Evolutionary conservation across 2,888 invertebrate species (phyloP).

Genomic region (Diplolepis rosae): DNA sequence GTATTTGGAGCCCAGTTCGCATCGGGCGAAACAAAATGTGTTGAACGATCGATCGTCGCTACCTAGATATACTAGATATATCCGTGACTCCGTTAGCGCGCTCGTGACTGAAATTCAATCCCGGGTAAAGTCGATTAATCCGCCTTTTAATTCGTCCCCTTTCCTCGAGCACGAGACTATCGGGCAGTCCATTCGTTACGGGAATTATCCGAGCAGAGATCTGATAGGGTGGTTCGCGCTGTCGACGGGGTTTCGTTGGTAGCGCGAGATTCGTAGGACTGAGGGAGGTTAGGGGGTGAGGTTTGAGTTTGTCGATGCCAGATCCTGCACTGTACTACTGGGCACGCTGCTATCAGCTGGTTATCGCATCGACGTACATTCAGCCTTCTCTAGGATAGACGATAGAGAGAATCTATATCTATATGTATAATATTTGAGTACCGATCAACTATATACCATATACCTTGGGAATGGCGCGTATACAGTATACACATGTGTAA

Average conservation of each 20-base stretch:
- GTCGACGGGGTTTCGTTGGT: conserved; percentile 46
- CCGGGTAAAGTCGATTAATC: conserved; percentile 59
- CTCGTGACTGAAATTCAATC: conserved; percentile 48
- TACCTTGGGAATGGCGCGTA: no score
- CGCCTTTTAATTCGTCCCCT: conserved; percentile 59
- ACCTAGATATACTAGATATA: conserved; percentile 23
- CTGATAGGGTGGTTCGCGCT: conserved; percentile 56
- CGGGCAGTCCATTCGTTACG: conserved; percentile 58
- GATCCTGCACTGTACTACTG: conserved; percentile 37
- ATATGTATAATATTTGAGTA: no score
- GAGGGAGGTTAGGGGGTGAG: not conserved
- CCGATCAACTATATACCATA: no score
- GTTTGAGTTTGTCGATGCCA: conserved; percentile 54
- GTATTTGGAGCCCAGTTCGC: no score
- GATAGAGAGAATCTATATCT: no score
- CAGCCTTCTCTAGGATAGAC: no score
- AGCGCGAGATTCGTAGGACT: conserved; percentile 33
- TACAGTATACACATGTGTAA: no score
- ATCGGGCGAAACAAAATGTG: no score
- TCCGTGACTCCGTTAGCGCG: conserved; percentile 17
- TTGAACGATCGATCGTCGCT: not conserved
- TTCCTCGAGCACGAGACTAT: conserved; percentile 50
- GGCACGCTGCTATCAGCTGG: conserved; percentile 60
- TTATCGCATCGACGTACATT: conserved; percentile 51
- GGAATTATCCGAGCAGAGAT: conserved; percentile 60